Percentiles rank a stretch among this genome's conserved stretches.
Conservation (phyloP, 2,113 vertebrate species). For the Chaenogobius annularis region DNA sequence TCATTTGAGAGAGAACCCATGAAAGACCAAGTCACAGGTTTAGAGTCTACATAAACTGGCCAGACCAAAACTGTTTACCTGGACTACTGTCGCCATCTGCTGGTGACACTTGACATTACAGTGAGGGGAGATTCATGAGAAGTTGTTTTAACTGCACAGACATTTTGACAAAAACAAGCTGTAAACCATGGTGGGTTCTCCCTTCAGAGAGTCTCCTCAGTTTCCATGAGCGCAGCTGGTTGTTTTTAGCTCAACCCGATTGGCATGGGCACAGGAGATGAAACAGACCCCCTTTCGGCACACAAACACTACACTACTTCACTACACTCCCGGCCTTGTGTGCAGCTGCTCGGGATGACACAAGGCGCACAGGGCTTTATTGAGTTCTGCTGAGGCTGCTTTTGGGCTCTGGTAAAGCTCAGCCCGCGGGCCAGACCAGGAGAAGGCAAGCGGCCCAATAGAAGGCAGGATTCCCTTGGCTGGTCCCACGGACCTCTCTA, state of each 20-base stretch:
- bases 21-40: too few relatives aligned
- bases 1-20: too few relatives aligned
- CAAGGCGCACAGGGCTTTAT: conserved; percentile 65
- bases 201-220: conserved; percentile 55
- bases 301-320: conserved; percentile 63
- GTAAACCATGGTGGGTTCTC: conserved; percentile 57
- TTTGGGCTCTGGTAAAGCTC: conserved; percentile 71
- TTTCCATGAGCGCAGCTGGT: conserved; percentile 68
- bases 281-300: conserved; percentile 64
- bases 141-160: conserved; percentile 38
- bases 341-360: conserved; percentile 71
- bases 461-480: conserved; percentile 55
- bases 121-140: conserved; percentile 10
- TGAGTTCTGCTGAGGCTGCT: conserved; percentile 63
- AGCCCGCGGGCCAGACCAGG: conserved; percentile 48
- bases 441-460: conserved; percentile 42
- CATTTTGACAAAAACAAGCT: conserved; percentile 67
- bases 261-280: conserved; percentile 68
- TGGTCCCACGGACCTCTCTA: conserved; percentile 30
- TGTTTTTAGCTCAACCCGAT: conserved; percentile 64
- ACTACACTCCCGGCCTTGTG: conserved; percentile 70
- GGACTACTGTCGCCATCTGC: conserved; percentile 65
- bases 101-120: conserved; percentile 51
- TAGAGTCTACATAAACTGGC: not conserved
- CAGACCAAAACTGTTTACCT: not conserved